Evolutionary conservation across 1,140 invertebrate genomes (phyloP).

Genomic region (Eubasilissa regina): DNA sequence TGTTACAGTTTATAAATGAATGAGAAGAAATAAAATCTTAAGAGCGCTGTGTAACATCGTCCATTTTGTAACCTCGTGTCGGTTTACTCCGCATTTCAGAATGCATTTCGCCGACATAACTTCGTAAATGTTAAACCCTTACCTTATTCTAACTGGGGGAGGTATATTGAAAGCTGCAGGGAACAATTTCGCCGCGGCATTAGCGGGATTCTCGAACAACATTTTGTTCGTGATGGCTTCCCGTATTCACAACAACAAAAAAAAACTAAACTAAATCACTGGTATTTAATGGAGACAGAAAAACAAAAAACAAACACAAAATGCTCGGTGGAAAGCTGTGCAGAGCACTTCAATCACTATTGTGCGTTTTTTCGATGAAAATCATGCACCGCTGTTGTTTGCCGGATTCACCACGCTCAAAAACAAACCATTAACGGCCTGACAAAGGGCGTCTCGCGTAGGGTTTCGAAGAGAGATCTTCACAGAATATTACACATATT

Average conservation of each 20-base stretch:
- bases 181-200: conserved; percentile 56
- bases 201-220: conserved; percentile 58
- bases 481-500: conserved; percentile 3
- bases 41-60: background rate
- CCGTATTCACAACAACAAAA: background rate
- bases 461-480: background rate
- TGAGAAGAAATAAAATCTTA: too few relatives aligned
- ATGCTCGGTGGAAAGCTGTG: background rate
- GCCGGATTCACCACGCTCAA: background rate
- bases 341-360: background rate
- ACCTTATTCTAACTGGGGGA: conserved; percentile 58
- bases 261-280: background rate
- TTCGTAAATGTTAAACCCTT: conserved; percentile 3
- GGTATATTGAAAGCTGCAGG: conserved; percentile 59
- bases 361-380: conserved; percentile 11
- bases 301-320: conserved; percentile 16
- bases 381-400: conserved; percentile 6
- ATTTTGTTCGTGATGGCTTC: conserved; percentile 38
- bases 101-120: background rate
- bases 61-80: conserved; percentile 13
- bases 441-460: background rate
- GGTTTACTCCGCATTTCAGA: background rate
- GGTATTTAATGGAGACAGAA: background rate
- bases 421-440: conserved; percentile 24
- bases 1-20: too few relatives aligned